Base-by-base conservation (phyloP, 1,140 invertebrate species). In the Phenacoccus solenopsis region DNA sequence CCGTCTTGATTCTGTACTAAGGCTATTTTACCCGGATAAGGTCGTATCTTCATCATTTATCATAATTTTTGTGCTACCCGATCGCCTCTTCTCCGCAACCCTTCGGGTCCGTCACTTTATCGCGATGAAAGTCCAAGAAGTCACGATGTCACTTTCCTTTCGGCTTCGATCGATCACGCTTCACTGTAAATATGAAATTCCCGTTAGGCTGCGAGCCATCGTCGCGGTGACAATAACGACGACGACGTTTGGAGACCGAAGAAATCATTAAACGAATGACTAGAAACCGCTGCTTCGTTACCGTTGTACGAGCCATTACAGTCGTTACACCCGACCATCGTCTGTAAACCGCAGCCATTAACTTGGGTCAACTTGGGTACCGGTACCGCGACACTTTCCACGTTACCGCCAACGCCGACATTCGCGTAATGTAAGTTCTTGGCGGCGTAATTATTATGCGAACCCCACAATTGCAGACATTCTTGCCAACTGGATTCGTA, bases 401-500 rank as follows among this genome's bases (percentile, higher is more conserved):
- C n/a, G n/a, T 38, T 38, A n/a, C 32, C 9, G 32, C 32, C 9
- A 38, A 9, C 32, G 32, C 9, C n/a, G n/a, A 38, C 32, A n/a
- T 38, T 22, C 20, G 56, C 28, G 32, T 27, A 24, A 21, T 67
- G 67, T 59, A 32, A 35, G 27, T 30, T 64, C 25, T 64, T 27
- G 67, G 68, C 22, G 12, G 59, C 59, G 59, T 64, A 27, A 24
- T 9, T 64, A 64, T 64, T 64, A 5, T 64, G 61, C 24, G 70
- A 64, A 27, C 72, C 72, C 73, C 74, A 74, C 38, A 72, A 69
- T 12, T 73, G 67, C 68, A 78, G 78, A 3, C 86, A 83, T 74
- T 88, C 88, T 67, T 88, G 82, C 90, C 90, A 91, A 75, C 90
- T 91, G 49, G 89, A 88, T 74, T 90, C 89, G 78, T 91, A 91